phyloP scores from a whole-genome alignment of 2,113 vertebrate genomes.

The Ceyx margarethae region DNA sequence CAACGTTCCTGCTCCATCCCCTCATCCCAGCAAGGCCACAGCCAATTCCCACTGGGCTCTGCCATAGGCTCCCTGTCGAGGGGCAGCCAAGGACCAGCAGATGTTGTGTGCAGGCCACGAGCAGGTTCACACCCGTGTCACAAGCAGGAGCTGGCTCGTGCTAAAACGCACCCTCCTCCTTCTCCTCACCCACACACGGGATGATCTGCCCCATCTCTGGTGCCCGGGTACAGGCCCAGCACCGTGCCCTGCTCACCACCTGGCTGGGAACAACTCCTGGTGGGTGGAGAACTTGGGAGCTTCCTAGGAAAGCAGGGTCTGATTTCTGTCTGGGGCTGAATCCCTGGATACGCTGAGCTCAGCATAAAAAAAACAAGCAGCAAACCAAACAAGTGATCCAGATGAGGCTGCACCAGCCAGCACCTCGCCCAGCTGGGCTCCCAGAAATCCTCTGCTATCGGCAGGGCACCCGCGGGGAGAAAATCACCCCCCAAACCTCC shows the following conservation, averaged over 20 bases:
- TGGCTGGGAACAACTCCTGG: background rate
- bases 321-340: background rate
- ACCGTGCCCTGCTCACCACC: background rate
- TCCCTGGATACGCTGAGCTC: background rate
- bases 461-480: background rate
- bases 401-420: background rate
- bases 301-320: background rate
- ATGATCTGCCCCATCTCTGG: background rate
- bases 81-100: background rate
- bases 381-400: background rate
- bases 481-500: background rate
- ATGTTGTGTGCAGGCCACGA: background rate
- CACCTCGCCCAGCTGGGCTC: background rate
- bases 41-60: background rate
- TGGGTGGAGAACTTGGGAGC: background rate
- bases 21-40: background rate
- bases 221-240: fast-evolving
- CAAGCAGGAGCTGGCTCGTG: background rate
- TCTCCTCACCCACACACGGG: background rate
- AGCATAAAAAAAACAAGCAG: background rate
- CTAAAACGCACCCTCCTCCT: background rate
- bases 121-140: fast-evolving
- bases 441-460: background rate
- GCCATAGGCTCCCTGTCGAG: background rate
- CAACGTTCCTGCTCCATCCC: background rate